These are phyloP conservation scores for Athalia cordata DNA, from an alignment of 2,888 invertebrate species.

Conservation along the genomic window DNA sequence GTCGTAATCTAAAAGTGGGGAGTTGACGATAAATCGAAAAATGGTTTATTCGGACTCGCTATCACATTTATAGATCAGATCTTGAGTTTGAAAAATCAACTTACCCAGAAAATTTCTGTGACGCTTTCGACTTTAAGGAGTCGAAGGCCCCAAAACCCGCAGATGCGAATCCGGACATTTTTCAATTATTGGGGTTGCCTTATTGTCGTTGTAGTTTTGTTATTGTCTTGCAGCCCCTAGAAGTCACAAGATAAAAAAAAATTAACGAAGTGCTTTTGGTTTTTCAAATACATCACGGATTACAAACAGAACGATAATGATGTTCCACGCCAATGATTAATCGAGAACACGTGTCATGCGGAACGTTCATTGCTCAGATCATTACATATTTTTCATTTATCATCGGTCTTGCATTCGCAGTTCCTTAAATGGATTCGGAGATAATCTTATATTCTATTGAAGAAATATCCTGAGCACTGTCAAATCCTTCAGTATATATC, in stretches of 20 bases:
- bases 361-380: neutral
- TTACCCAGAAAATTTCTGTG: conserved; percentile 68
- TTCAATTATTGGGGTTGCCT: conserved; percentile 73
- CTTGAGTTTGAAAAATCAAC: conserved; percentile 15
- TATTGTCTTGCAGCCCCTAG: conserved; percentile 70
- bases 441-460: neutral
- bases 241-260: conserved; percentile 31
- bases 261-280: neutral
- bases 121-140: conserved; percentile 67
- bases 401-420: neutral
- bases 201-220: conserved; percentile 58
- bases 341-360: neutral
- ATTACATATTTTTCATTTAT: neutral
- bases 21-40: neutral
- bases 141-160: conserved; percentile 71
- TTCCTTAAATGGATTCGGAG: conserved; percentile 2
- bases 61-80: neutral
- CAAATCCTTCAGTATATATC: conserved; percentile 41
- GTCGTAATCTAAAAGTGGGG: conserved; percentile 48
- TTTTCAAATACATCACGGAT: no score
- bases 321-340: no score
- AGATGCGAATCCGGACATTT: conserved; percentile 72
- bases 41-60: no score
- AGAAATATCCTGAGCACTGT: conserved; percentile 35
- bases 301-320: no score